Percentiles rank a stretch among this genome's conserved stretches.
Conservation (phyloP, 2,888 invertebrate species). For the Heliothis peltigera region DNA sequence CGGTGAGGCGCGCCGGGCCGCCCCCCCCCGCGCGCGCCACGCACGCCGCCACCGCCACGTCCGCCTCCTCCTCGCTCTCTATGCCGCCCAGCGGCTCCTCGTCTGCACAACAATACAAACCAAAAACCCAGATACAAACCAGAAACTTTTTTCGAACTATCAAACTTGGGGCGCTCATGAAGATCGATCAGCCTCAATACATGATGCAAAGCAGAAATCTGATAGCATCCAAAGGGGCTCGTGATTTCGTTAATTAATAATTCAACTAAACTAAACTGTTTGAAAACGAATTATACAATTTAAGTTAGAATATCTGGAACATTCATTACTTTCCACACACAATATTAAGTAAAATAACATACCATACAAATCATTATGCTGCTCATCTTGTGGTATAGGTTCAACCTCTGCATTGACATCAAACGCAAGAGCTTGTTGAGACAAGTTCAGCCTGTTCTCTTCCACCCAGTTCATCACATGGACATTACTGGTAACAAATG, state of each 20-base stretch:
- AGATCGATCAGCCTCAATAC: too few relatives aligned
- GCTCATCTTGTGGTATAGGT: slow-evolving; percentile 87
- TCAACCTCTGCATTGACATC: slow-evolving; percentile 91
- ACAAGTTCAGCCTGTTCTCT: slow-evolving; percentile 83
- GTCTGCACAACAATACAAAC: slow-evolving; percentile 63
- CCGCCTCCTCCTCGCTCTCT: slow-evolving; percentile 84
- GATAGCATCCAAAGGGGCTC: too few relatives aligned
- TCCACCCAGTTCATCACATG: slow-evolving; percentile 84
- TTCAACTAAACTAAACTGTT: too few relatives aligned
- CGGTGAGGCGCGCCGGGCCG: slow-evolving; percentile 77
- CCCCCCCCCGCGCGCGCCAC: slow-evolving; percentile 75
- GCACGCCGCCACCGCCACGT: slow-evolving; percentile 80
- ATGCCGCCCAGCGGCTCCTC: slow-evolving; percentile 85
- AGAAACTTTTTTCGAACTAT: too few relatives aligned
- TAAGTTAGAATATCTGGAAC: too few relatives aligned
- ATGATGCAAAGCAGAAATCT: too few relatives aligned
- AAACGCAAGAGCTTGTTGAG: slow-evolving; percentile 90
- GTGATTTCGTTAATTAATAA: too few relatives aligned
- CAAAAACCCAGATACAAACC: too few relatives aligned
- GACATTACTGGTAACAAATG: slow-evolving; percentile 65
- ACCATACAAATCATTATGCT: slow-evolving; percentile 83
- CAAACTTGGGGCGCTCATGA: too few relatives aligned
- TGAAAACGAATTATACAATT: too few relatives aligned
- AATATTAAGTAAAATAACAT: slow-evolving; percentile 34
- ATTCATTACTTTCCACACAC: too few relatives aligned